A percentile compares a stretch with the other conserved stretches of the same genome.
phyloP scores from a whole-genome alignment of 2,888 invertebrate genomes.

The Bedellia somnulentella region DNA sequence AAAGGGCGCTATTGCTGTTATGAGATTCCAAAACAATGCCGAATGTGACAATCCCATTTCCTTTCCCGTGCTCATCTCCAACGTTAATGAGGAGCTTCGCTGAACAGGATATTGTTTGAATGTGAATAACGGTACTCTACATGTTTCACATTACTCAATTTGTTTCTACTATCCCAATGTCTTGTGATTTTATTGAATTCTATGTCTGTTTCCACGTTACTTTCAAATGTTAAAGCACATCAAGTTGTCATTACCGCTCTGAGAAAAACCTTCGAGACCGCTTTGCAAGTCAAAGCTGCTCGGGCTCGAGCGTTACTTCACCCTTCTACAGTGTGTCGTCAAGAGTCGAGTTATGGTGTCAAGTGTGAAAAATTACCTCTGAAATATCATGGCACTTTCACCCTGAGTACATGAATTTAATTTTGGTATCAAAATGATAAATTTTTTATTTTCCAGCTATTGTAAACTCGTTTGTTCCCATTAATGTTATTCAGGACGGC shows the following conservation, averaged over 20 bases:
- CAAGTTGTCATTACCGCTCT: constrained; percentile 56
- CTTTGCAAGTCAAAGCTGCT: constrained; percentile 58
- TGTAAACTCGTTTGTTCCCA: constrained; percentile 2
- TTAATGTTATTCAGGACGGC: constrained; percentile 3
- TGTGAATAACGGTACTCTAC: constrained; percentile 13
- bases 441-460: background rate
- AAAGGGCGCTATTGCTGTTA: constrained; percentile 47
- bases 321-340: constrained; percentile 7
- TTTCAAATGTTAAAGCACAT: constrained; percentile 22
- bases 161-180: no score
- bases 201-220: constrained; percentile 7
- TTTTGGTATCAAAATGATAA: background rate
- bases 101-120: constrained; percentile 21
- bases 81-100: constrained; percentile 45
- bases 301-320: constrained; percentile 15
- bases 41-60: constrained; percentile 55
- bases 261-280: constrained; percentile 49
- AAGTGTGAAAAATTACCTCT: constrained; percentile 9
- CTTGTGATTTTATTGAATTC: no score
- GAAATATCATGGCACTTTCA: no score
- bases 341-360: constrained; percentile 8
- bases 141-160: no score
- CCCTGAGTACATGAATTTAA: background rate
- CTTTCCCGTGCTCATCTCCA: constrained; percentile 43
- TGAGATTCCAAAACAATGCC: constrained; percentile 55